Conservation (phyloP, 1,140 invertebrate species). For the Ladona fulva region DNA sequence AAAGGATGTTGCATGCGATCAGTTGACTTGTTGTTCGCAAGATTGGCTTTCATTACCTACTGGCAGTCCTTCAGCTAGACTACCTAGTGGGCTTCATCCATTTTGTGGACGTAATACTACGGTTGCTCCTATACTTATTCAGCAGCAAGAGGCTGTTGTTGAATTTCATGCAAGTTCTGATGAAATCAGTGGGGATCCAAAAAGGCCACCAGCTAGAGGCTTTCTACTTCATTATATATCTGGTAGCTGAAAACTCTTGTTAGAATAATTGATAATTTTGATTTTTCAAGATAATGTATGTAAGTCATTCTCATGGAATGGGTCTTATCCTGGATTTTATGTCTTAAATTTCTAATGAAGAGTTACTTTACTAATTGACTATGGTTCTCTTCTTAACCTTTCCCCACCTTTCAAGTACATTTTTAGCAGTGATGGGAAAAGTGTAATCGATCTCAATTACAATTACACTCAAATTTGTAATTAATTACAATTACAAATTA, state of each 20-base stretch:
- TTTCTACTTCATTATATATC: slow-evolving; percentile 19
- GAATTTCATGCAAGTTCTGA: slow-evolving; percentile 16
- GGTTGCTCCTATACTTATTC: not conserved
- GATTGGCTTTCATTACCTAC: slow-evolving; percentile 20
- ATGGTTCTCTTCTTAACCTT: too few relatives aligned
- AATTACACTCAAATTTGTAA: too few relatives aligned
- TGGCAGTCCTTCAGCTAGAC: slow-evolving; percentile 5
- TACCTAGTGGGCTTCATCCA: not conserved
- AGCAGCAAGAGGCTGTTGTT: slow-evolving; percentile 14
- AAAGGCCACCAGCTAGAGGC: slow-evolving; percentile 9
- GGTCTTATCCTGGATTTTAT: too few relatives aligned
- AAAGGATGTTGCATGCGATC: not conserved
- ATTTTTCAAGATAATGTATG: not conserved
- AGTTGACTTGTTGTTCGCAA: slow-evolving; percentile 19
- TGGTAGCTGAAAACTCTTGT: not conserved
- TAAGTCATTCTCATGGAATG: too few relatives aligned
- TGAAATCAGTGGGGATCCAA: not conserved
- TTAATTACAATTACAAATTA: too few relatives aligned
- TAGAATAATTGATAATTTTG: not conserved
- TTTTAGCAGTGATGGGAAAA: too few relatives aligned
- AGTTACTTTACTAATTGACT: too few relatives aligned
- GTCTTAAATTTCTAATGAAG: too few relatives aligned
- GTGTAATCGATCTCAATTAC: too few relatives aligned
- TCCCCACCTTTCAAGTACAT: too few relatives aligned
- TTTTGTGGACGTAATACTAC: not conserved